phyloP scores from a whole-genome alignment of 2,113 vertebrate species.

The Grammomys dolichurus region DNA sequence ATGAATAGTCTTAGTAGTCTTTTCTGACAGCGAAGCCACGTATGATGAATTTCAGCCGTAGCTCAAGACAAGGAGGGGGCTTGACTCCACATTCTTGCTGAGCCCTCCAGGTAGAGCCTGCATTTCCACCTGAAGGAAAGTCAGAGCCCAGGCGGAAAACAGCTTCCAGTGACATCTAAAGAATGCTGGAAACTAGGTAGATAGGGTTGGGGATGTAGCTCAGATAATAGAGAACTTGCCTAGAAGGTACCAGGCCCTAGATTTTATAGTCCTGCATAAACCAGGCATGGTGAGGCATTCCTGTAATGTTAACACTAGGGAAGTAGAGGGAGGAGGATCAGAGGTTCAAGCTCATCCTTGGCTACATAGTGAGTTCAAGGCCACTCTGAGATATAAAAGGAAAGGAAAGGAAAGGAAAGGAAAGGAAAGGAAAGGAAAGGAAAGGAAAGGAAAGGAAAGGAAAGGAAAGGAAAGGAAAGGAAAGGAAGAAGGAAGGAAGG shows the following conservation, averaged over 20 bases:
- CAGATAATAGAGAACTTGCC: background rate
- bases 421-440: too few relatives aligned
- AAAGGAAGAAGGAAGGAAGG: too few relatives aligned
- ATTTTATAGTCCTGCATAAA: background rate
- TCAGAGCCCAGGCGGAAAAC: background rate
- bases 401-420: too few relatives aligned
- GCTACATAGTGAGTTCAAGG: background rate
- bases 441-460: too few relatives aligned
- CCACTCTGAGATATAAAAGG: background rate
- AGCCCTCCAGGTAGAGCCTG: background rate
- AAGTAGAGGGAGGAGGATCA: background rate
- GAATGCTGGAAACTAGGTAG: background rate
- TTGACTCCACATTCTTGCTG: background rate
- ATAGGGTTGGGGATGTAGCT: background rate
- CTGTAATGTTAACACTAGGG: background rate
- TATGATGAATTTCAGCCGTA: conserved; percentile 55
- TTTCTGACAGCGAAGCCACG: background rate
- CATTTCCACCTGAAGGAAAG: background rate
- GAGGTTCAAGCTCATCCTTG: background rate
- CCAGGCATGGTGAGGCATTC: background rate
- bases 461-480: too few relatives aligned
- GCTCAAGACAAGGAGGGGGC: background rate
- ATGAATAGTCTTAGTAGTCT: conserved; percentile 60
- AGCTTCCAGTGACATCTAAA: background rate
- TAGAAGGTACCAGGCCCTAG: too few relatives aligned